Evolutionary conservation across 2,113 vertebrate genomes (phyloP).

Genomic region (Boleophthalmus pectinirostris): DNA sequence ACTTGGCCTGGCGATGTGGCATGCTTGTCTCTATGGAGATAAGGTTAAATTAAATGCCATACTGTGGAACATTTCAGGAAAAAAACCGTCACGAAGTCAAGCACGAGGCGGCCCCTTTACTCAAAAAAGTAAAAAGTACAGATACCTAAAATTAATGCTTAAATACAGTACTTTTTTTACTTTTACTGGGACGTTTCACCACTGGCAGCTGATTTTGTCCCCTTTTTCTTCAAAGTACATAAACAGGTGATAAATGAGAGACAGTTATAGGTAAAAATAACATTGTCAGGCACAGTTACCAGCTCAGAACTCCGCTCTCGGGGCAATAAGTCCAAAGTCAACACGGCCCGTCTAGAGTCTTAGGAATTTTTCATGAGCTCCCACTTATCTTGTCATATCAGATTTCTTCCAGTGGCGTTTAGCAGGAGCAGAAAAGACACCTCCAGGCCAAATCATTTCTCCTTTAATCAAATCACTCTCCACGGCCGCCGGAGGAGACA

Average conservation of each 20-base stretch:
- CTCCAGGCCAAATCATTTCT: conserved; percentile 77
- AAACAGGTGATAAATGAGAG: conserved; percentile 44
- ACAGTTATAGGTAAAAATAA: conserved; percentile 60
- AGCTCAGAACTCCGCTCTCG: conserved; percentile 51
- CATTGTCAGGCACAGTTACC: conserved; percentile 63
- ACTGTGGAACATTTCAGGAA: no score
- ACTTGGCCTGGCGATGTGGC: no score
- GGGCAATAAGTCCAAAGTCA: conserved; percentile 69
- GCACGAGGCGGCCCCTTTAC: no score
- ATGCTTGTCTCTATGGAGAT: no score
- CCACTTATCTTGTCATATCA: conserved; percentile 81
- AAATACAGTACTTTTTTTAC: no score
- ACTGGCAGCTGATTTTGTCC: conserved; percentile 16
- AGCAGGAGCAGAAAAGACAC: conserved; percentile 68
- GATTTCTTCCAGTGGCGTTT: conserved; percentile 71
- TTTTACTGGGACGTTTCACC: no score
- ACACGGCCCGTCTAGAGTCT: conserved; percentile 68
- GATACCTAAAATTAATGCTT: no score
- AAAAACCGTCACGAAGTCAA: no score
- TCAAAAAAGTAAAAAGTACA: no score
- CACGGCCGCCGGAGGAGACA: conserved; percentile 58
- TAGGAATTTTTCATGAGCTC: conserved; percentile 79
- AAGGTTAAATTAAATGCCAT: no score
- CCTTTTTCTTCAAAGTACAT: conserved; percentile 27
- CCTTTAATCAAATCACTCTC: conserved; percentile 74